Base-by-base conservation (phyloP, 1,140 invertebrate species). In the Radopholus similis region DNA sequence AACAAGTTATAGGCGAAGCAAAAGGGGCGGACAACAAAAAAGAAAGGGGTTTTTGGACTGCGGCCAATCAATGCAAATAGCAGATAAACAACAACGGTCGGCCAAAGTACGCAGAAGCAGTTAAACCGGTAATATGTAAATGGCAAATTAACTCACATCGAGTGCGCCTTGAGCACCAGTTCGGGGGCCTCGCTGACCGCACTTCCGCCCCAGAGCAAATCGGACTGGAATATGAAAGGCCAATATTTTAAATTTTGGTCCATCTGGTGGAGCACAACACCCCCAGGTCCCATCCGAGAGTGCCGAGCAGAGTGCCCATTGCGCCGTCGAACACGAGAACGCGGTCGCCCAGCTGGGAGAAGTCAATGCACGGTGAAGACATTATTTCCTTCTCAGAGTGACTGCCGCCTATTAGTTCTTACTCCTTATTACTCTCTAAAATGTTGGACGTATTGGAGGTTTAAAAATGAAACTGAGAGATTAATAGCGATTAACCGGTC, bases 201-300 rank as follows among this genome's bases (percentile, higher is more conserved):
- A 73, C 66, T 66, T 4, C 38, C 70, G 54, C 67, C n/a, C 66
- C 66, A 73, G 34, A 68, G 68, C 30, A 38, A 35, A 38, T 64
- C 32, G 6, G 30, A 65, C 64, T 66, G 30, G 13, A 66, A 57
- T 34, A 53, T 28, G 11, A 32, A n/a, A n/a, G n/a, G n/a, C n/a
- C n/a, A n/a, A n/a, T n/a, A n/a, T n/a, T n/a, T 21, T 51, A 51
- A 9, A 3, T 18, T 51, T 47, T 11, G 18, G 6, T 21, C 18
- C 6, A 47, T 47, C n/a, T 47, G 44, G 6, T 51, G 47, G 2
- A 21, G n/a, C n/a, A n/a, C n/a, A 51, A 51, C 30, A 28, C 47
- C 47, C 30, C 47, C 47, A 51, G 15, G 15, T 26, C 21, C 47
- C 47, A 51, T 23, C 47, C 47, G 4, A 51, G 21, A 26, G 23